phyloP scores from a whole-genome alignment of 2,797 vertebrate species.

The Enteromius unitaeniatus region DNA sequence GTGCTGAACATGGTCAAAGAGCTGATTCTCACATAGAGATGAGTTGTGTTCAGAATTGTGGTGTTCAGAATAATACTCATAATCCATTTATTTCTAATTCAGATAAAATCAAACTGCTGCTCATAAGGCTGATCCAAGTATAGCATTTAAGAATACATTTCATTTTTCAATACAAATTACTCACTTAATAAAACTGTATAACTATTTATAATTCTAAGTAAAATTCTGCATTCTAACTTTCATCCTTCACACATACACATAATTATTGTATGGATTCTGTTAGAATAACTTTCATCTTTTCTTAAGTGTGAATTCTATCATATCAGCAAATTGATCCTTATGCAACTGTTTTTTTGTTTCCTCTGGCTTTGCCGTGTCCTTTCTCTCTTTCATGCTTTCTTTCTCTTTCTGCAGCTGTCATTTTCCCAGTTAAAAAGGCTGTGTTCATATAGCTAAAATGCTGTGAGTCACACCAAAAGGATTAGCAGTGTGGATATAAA shows the following conservation, averaged over 20 bases:
- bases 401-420: constrained; percentile 21
- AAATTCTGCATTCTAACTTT: neutral
- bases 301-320: neutral
- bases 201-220: neutral
- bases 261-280: neutral
- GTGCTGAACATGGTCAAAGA: neutral
- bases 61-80: neutral
- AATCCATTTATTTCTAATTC: neutral
- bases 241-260: neutral
- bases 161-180: neutral
- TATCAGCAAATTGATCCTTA: constrained; percentile 1
- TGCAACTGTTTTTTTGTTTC: neutral
- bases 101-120: neutral
- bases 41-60: neutral
- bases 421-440: constrained; percentile 14
- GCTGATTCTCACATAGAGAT: neutral
- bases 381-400: neutral
- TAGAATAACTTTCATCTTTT: neutral
- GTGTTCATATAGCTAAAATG: constrained; percentile 18
- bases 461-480: neutral
- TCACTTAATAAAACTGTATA: neutral
- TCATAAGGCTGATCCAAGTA: neutral
- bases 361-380: neutral
- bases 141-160: neutral
- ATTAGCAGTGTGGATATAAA: constrained; percentile 17